These are phyloP conservation scores for Ctenomys sociabilis DNA, from an alignment of 2,113 vertebrate genomes.

Conservation along the genomic window DNA sequence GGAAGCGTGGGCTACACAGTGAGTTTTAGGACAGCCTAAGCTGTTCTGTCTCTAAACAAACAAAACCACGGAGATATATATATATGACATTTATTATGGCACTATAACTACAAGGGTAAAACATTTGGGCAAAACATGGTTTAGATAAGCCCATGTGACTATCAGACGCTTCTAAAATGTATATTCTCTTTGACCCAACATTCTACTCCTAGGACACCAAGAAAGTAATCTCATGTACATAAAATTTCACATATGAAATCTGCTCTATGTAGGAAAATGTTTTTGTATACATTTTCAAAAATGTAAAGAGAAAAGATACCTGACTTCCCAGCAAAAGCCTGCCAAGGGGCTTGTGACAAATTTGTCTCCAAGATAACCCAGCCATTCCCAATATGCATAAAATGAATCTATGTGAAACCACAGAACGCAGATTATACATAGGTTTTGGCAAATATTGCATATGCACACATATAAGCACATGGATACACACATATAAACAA, in stretches of 20 bases:
- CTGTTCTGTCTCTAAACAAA: not conserved
- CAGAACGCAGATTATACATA: conserved; percentile 41
- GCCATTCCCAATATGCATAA: conserved; percentile 23
- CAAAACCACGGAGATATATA: not conserved
- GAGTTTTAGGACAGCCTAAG: not conserved
- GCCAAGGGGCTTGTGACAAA: not conserved
- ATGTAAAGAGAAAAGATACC: conserved; percentile 39
- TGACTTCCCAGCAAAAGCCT: not conserved
- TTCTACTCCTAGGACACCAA: not conserved
- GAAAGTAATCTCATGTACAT: conserved; percentile 40
- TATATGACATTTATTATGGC: not conserved
- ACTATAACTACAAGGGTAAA: conserved; percentile 52
- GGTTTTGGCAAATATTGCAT: conserved; percentile 54
- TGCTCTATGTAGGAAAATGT: conserved; percentile 17
- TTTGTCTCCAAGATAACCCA: conserved; percentile 22
- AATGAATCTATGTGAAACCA: conserved; percentile 36
- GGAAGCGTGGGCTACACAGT: not conserved
- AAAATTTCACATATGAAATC: conserved; percentile 23
- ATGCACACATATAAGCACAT: conserved; percentile 53
- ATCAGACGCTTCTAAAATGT: not conserved
- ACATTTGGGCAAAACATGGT: conserved; percentile 2
- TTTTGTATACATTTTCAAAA: not conserved
- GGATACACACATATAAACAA: conserved; percentile 43
- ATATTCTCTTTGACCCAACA: not conserved
- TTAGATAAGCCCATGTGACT: not conserved